These are phyloP conservation scores for Thera britannica DNA, from an alignment of 2,888 invertebrate species.

Conservation along the genomic window DNA sequence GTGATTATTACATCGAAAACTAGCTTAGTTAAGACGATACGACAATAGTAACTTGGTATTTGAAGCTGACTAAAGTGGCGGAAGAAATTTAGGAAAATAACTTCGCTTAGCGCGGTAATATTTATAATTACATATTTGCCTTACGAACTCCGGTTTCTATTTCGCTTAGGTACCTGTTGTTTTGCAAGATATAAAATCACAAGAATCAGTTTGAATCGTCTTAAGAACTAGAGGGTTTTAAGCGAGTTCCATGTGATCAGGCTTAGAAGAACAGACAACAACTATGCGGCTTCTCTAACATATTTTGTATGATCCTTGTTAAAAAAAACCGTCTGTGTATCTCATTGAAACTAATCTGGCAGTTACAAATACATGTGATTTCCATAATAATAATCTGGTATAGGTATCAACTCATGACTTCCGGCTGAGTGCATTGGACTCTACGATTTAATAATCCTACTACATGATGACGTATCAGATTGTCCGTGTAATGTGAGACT, in stretches of 20 bases:
- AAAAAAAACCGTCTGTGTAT: not conserved
- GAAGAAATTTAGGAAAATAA: not conserved
- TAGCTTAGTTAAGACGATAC: not conserved
- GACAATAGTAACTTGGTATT: not conserved
- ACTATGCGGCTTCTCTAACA: not conserved
- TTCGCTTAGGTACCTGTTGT: too few relatives aligned
- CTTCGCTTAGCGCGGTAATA: too few relatives aligned
- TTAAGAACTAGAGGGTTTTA: too few relatives aligned
- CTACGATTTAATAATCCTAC: slow-evolving; percentile 17
- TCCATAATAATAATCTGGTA: not conserved
- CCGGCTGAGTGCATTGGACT: slow-evolving; percentile 20
- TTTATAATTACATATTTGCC: too few relatives aligned
- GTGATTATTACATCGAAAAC: slow-evolving; percentile 4
- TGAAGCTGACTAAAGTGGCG: not conserved
- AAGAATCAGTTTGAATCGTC: too few relatives aligned
- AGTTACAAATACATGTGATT: not conserved
- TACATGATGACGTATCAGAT: slow-evolving; percentile 22
- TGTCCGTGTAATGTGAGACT: slow-evolving; percentile 25
- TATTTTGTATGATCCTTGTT: not conserved
- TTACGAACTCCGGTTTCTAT: too few relatives aligned
- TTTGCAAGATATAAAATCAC: too few relatives aligned
- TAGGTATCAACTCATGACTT: not conserved
- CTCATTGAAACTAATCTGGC: not conserved
- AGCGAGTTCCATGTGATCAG: too few relatives aligned
- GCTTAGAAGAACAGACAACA: too few relatives aligned